A percentile compares a stretch with the other conserved stretches of the same genome.
Evolutionary conservation across 1,140 invertebrate genomes (phyloP).

Genomic region (Nixonia krombeini): DNA sequence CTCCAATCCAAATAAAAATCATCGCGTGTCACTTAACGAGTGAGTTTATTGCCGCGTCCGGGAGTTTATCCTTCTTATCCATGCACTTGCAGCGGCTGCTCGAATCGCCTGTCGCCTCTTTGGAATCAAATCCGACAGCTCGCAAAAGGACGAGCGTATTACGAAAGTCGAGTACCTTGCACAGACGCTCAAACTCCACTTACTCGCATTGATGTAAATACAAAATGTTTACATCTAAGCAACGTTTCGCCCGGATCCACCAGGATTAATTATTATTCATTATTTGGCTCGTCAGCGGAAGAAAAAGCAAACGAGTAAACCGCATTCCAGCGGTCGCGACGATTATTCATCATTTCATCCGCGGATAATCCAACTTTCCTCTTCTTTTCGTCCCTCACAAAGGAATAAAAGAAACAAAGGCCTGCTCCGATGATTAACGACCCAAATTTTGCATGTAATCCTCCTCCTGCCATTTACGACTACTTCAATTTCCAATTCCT

Average conservation of each 20-base stretch:
- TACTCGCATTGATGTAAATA: too few species aligned
- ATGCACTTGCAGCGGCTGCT: too few species aligned
- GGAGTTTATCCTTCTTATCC: too few species aligned
- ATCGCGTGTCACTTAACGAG: too few species aligned
- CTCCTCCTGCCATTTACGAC: neutral
- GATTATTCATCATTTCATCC: slow-evolving; percentile 34
- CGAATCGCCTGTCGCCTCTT: too few species aligned
- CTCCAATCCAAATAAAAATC: neutral
- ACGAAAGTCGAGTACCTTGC: neutral
- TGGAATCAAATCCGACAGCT: too few species aligned
- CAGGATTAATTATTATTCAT: slow-evolving; percentile 13
- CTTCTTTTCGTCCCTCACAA: slow-evolving; percentile 22
- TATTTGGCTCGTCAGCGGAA: slow-evolving; percentile 7
- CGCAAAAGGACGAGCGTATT: neutral
- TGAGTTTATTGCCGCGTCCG: too few species aligned
- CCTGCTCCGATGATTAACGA: slow-evolving; percentile 30
- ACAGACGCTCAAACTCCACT: too few species aligned
- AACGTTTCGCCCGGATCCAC: neutral
- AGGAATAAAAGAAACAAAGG: slow-evolving; percentile 17
- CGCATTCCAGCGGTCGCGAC: slow-evolving; percentile 13
- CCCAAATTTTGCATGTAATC: slow-evolving; percentile 25
- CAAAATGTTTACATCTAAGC: too few species aligned
- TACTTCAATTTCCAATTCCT: neutral
- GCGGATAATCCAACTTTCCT: slow-evolving; percentile 11
- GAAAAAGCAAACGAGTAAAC: slow-evolving; percentile 16